Base-by-base conservation (phyloP, 2,888 invertebrate genomes). In the Leptinotarsa tumamoca region DNA sequence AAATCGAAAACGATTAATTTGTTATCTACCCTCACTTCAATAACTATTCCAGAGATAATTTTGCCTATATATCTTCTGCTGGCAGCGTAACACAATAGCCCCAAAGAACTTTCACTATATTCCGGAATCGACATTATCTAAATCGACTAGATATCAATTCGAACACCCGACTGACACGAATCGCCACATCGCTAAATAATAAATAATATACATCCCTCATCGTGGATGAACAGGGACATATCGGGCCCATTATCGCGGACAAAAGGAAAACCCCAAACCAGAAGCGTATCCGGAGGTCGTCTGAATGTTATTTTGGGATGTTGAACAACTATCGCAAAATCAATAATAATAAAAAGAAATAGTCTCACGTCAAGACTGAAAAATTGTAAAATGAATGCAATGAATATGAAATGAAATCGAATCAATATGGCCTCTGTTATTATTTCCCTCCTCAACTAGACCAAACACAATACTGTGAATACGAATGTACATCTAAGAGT, bases 211-310 rank as follows among this genome's bases (percentile, higher is more conserved):
- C n/a, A 50, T 67, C 50, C 68, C 21, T 23, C 52, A 50, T 68
- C 68, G 51, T 50, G 17, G 21, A n/a, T 2, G 43, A 13, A 68
- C 54, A 18, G 18, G 18, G 68, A 67, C 74, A 61, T 61, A 68
- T 67, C 76, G 43, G 70, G 68, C 50, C 68, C 67, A 71, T 75
- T 67, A 69, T 71, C 76, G 50, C 71, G 71, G 74, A 78, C 68
- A 76, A 75, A 78, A 69, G 74, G 58, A 56, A 71, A 70, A 71
- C 76, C n/a, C 54, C 43, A 18, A 54, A 54, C 54, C 54, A 54
- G 54, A 18, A 13, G 54, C 54, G 54, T 54, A 54, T 13, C 54
- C n/a, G 3, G 43, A 43, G 43, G 2, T 43, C 43, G 10, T 13
- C 43, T 43, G 43, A 43, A 43, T 43, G 43, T 43, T 43, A 43